Evolutionary conservation across 2,888 invertebrate genomes (phyloP).

Genomic region (Orthosia gothica): DNA sequence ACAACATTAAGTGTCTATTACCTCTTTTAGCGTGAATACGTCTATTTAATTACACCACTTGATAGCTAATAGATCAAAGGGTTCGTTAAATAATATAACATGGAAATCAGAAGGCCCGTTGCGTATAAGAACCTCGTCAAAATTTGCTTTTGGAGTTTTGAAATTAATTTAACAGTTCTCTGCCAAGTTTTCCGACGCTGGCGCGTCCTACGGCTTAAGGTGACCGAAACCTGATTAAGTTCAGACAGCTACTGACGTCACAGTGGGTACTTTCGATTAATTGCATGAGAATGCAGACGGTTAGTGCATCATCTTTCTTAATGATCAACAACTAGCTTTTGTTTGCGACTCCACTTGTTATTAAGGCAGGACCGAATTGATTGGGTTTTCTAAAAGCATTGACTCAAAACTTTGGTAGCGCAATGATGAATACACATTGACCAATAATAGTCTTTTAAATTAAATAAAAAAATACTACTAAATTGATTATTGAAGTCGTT

Average conservation of each 20-base stretch:
- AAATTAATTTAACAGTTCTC: background rate
- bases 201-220: background rate
- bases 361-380: background rate
- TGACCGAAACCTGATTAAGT: constrained; percentile 7
- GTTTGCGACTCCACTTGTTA: constrained; percentile 1
- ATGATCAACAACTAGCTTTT: constrained; percentile 35
- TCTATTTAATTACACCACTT: too few relatives aligned
- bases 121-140: too few relatives aligned
- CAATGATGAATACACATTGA: too few relatives aligned
- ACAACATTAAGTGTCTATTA: too few relatives aligned
- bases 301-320: constrained; percentile 55
- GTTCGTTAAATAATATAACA: too few relatives aligned
- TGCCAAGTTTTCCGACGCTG: too few relatives aligned
- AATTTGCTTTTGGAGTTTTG: too few relatives aligned
- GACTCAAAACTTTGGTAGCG: background rate
- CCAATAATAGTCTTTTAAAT: background rate
- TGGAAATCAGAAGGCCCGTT: too few relatives aligned
- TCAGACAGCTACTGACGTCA: constrained; percentile 38
- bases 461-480: background rate
- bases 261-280: constrained; percentile 47
- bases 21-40: too few relatives aligned
- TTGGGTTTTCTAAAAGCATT: too few relatives aligned
- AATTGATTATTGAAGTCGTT: too few relatives aligned
- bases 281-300: constrained; percentile 49
- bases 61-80: too few relatives aligned